These are phyloP conservation scores for Drosophila baimaii DNA, from an alignment of 1,140 invertebrate genomes.

Conservation along the genomic window DNA sequence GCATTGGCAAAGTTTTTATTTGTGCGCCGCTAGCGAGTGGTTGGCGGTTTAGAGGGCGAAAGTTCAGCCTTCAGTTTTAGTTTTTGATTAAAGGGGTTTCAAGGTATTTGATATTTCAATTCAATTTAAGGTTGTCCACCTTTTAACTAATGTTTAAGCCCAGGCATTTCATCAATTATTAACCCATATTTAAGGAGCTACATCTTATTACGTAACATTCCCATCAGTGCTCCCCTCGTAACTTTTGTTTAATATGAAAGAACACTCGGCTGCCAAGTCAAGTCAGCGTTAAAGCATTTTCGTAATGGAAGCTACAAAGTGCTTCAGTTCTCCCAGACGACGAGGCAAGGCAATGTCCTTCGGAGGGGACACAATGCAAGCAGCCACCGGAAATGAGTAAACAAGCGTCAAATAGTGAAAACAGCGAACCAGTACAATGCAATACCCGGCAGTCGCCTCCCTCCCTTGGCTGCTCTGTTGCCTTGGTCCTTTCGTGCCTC, in stretches of 20 bases:
- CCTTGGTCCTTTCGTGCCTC: conserved; percentile 35
- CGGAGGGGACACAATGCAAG: conserved; percentile 52
- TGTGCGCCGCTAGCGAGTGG: conserved; percentile 17
- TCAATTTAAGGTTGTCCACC: conserved; percentile 10
- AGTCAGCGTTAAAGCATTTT: conserved; percentile 38
- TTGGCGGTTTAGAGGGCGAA: conserved; percentile 13
- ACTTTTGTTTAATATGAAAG: conserved; percentile 27
- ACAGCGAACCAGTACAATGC: conserved; percentile 59
- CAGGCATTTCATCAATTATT: too few species aligned
- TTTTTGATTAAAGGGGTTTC: conserved; percentile 4
- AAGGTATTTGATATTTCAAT: conserved; percentile 30
- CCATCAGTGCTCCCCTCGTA: neutral
- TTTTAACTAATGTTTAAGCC: too few species aligned
- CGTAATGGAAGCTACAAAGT: conserved; percentile 45
- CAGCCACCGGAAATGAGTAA: conserved; percentile 79
- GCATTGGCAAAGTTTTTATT: conserved; percentile 67
- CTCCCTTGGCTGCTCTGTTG: conserved; percentile 3
- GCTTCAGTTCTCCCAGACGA: conserved; percentile 14
- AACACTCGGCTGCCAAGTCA: conserved; percentile 22
- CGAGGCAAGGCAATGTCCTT: conserved; percentile 38
- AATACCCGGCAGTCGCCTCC: conserved; percentile 34
- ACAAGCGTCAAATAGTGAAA: conserved; percentile 83
- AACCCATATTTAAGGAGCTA: neutral
- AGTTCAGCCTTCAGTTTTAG: conserved; percentile 56
- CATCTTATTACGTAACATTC: neutral